phyloP scores from a whole-genome alignment of 2,797 vertebrate genomes.

The Furcifer pardalis region DNA sequence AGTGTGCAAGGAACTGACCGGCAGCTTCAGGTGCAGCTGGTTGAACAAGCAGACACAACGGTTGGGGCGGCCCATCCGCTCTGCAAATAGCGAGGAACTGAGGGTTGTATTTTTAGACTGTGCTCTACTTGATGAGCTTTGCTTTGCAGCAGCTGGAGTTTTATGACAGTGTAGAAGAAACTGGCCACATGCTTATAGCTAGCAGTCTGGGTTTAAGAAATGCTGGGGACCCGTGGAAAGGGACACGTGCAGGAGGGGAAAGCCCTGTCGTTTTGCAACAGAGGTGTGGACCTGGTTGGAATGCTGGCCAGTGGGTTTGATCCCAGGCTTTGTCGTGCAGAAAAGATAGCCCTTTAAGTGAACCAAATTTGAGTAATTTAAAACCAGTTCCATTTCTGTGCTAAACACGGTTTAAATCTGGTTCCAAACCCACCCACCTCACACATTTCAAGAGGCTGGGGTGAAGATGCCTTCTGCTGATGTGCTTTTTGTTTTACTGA shows the following conservation, averaged over 20 bases:
- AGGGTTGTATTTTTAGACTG: constrained; percentile 15
- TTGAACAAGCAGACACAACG: constrained; percentile 46
- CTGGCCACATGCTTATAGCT: not conserved
- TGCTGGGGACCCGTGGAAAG: not conserved
- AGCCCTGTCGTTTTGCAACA: not conserved
- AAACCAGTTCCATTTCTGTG: not conserved
- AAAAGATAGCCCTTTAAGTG: not conserved
- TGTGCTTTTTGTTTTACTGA: not conserved
- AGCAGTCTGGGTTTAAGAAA: not conserved
- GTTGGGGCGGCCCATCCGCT: constrained; percentile 35
- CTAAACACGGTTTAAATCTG: not conserved
- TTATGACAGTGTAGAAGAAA: not conserved
- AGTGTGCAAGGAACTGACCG: constrained; percentile 52
- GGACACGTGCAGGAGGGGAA: not conserved
- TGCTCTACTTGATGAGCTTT: constrained; percentile 2
- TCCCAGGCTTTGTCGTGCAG: not conserved
- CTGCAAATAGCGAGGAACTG: constrained; percentile 34
- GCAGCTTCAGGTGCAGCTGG: constrained; percentile 68
- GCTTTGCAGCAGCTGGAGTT: constrained; percentile 8
- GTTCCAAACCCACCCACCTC: not conserved
- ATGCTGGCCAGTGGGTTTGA: not conserved
- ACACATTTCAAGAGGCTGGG: constrained; percentile 28
- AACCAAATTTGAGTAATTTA: too few species aligned
- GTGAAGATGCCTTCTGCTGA: not conserved
- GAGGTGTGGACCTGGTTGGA: not conserved